A percentile compares a stretch with the other conserved stretches of the same genome.
Conservation (phyloP, 2,113 vertebrate species). For the Epinephelus moara region DNA sequence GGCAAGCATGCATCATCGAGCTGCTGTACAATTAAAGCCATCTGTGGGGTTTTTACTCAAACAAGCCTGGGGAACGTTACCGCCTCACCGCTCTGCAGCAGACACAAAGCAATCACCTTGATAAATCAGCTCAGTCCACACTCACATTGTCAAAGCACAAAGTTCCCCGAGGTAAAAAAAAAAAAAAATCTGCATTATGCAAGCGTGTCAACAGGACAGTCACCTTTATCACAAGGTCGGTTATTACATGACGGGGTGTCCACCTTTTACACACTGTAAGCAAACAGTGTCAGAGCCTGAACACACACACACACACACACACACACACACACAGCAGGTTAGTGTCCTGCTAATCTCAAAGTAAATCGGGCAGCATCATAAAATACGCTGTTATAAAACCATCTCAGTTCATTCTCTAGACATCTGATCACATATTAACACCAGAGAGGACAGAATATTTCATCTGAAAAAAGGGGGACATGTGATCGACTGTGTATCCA, state of each 20-base stretch:
- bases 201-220: neutral
- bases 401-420: neutral
- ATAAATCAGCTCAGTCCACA: neutral
- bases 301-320: neutral
- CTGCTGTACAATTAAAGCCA: conserved; percentile 72
- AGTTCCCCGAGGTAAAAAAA: neutral
- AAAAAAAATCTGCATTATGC: neutral
- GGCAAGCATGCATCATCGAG: conserved; percentile 48
- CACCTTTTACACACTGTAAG: conserved; percentile 7
- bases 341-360: neutral
- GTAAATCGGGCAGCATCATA: conserved; percentile 6
- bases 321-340: no score
- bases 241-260: neutral
- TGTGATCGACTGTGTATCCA: no score
- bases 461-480: neutral
- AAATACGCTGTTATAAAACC: neutral
- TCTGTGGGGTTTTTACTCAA: conserved; percentile 63
- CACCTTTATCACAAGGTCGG: conserved; percentile 18
- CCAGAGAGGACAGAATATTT: neutral
- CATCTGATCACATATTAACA: neutral
- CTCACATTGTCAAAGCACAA: neutral
- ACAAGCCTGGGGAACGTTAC: conserved; percentile 19
- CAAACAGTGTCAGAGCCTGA: conserved; percentile 28
- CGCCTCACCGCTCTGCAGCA: conserved; percentile 15
- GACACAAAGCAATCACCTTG: conserved; percentile 28